Percentiles rank a stretch among this genome's conserved stretches.
Conservation (phyloP, 2,888 invertebrate genomes). For the Agonopterix alstromeriana region DNA sequence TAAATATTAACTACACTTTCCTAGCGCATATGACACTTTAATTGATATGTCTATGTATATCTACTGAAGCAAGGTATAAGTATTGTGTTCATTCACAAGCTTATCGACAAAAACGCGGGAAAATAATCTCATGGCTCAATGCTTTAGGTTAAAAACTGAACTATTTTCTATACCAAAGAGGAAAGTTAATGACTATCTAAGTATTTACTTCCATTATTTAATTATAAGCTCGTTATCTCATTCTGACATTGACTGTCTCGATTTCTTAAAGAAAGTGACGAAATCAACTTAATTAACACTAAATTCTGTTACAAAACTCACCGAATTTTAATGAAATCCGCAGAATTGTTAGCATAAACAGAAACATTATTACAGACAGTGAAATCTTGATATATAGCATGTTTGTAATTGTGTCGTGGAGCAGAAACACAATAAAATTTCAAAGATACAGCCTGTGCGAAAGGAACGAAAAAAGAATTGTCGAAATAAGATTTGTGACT, state of each 20-base stretch:
- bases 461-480: too few species aligned
- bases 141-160: conserved; percentile 22
- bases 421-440: too few species aligned
- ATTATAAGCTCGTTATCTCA: conserved; percentile 28
- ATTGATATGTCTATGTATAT: conserved; percentile 32
- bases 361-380: conserved; percentile 30
- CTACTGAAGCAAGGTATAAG: conserved; percentile 1
- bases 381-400: conserved; percentile 26
- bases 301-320: conserved; percentile 33
- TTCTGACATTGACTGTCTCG: conserved; percentile 22
- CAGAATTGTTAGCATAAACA: conserved; percentile 44
- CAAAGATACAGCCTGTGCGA: too few species aligned
- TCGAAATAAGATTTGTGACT: too few species aligned
- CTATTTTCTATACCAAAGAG: conserved; percentile 43
- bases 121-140: conserved; percentile 40
- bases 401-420: background rate
- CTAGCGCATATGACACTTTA: conserved; percentile 19
- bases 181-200: conserved; percentile 47
- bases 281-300: conserved; percentile 9
- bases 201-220: conserved; percentile 34
- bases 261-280: conserved; percentile 33
- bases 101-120: conserved; percentile 47
- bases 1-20: conserved; percentile 16
- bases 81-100: conserved; percentile 22
- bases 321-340: conserved; percentile 42